Percentiles rank a stretch among this genome's conserved stretches.
These are phyloP conservation scores for Caenorhabditis zanzibari DNA, from an alignment of 2,888 invertebrate species.

Conservation along the genomic window DNA sequence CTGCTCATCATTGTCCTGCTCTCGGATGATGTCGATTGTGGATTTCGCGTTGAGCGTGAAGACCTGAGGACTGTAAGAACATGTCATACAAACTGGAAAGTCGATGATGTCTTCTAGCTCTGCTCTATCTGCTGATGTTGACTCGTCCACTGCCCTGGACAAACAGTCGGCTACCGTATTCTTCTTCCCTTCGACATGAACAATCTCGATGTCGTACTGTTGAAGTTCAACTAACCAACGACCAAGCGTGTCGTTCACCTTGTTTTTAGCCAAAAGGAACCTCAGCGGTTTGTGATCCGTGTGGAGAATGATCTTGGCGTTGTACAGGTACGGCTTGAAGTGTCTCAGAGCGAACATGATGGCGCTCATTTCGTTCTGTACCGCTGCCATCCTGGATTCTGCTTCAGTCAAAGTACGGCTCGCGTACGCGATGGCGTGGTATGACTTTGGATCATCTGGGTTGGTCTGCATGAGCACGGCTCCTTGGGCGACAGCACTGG, in stretches of 20 bases:
- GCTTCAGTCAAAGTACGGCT: conserved; percentile 68
- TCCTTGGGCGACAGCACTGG: conserved; percentile 74
- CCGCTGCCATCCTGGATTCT: conserved; percentile 70
- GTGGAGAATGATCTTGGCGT: conserved; percentile 16
- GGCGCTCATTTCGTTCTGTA: conserved; percentile 73
- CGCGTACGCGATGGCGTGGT: conserved; percentile 72
- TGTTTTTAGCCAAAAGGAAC: conserved; percentile 74
- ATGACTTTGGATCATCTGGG: conserved; percentile 32
- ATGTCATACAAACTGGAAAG: background rate
- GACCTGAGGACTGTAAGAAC: background rate
- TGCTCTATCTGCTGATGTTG: no score
- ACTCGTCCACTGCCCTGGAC: background rate
- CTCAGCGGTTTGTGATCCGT: conserved; percentile 59
- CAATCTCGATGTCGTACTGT: conserved; percentile 83
- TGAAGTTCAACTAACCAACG: conserved; percentile 85
- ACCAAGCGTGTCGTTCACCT: conserved; percentile 84
- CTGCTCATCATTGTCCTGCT: background rate
- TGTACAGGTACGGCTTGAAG: conserved; percentile 50
- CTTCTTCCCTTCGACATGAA: conserved; percentile 84
- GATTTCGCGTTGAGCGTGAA: background rate
- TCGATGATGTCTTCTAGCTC: conserved; percentile 11
- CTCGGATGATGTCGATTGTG: background rate
- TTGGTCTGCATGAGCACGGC: conserved; percentile 71
- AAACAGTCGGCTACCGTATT: conserved; percentile 75
- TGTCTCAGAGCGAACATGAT: conserved; percentile 69